phyloP scores from a whole-genome alignment of 2,888 invertebrate genomes.

The Harpalus rubripes region DNA sequence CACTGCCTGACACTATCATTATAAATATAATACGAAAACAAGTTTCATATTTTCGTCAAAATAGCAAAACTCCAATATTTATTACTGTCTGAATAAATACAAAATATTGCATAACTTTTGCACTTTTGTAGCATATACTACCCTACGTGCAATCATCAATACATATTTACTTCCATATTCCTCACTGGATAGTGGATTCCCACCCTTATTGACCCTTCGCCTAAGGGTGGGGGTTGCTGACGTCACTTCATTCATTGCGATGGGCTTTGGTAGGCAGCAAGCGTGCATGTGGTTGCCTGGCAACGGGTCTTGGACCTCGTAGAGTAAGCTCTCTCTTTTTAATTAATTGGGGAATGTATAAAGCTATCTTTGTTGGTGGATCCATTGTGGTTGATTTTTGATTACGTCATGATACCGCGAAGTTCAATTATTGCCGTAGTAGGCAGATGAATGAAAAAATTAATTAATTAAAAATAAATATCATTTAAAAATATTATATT shows the following conservation, averaged over 20 bases:
- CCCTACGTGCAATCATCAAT: slow-evolving; percentile 10
- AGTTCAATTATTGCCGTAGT: slow-evolving; percentile 19
- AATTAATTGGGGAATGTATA: neutral
- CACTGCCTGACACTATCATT: slow-evolving; percentile 11
- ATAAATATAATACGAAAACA: slow-evolving; percentile 19
- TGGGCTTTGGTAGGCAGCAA: slow-evolving; percentile 30
- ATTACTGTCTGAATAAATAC: slow-evolving; percentile 11
- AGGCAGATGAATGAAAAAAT: neutral
- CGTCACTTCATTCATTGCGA: slow-evolving; percentile 62
- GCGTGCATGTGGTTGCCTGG: slow-evolving; percentile 55
- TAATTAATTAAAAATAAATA: neutral
- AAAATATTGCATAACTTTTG: slow-evolving; percentile 29
- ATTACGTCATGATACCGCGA: slow-evolving; percentile 19
- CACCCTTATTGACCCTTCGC: slow-evolving; percentile 8
- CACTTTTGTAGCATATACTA: neutral
- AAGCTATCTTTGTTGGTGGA: neutral
- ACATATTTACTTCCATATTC: neutral
- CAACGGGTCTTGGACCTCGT: slow-evolving; percentile 48
- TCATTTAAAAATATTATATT: no score
- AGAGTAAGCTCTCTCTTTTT: slow-evolving; percentile 18
- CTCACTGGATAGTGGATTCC: neutral
- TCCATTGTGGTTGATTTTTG: neutral
- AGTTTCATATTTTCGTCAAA: slow-evolving; percentile 31
- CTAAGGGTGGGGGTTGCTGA: slow-evolving; percentile 36
- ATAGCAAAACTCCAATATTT: slow-evolving; percentile 21